Percentiles rank a stretch among this genome's conserved stretches.
Evolutionary conservation across 2,113 vertebrate genomes (phyloP).

Genomic region (Dinomys branickii): DNA sequence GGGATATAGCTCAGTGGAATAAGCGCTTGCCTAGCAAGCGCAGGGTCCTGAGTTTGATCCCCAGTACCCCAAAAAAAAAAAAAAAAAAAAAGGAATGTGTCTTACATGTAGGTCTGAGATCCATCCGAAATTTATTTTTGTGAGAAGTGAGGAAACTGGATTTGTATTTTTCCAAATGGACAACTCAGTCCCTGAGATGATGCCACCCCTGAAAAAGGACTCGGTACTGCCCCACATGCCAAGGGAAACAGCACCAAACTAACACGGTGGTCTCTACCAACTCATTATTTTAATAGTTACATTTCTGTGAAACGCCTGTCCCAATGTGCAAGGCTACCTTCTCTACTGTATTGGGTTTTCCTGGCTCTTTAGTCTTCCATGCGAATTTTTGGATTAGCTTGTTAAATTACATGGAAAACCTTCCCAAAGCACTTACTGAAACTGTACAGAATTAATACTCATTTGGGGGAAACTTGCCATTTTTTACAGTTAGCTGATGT

Average conservation of each 20-base stretch:
- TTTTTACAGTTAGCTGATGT: background rate
- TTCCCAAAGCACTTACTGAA: background rate
- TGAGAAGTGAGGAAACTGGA: slow-evolving; percentile 56
- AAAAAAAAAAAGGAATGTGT: no score
- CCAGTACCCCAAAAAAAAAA: no score
- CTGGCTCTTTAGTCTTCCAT: background rate
- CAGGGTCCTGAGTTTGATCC: no score
- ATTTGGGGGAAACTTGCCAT: background rate
- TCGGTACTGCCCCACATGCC: background rate
- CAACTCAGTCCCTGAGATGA: background rate
- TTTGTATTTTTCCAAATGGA: background rate
- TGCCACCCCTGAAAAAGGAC: background rate
- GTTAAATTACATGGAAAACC: background rate
- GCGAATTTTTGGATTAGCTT: background rate
- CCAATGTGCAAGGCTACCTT: background rate
- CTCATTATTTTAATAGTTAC: background rate
- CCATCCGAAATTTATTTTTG: slow-evolving; percentile 65
- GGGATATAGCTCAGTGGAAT: no score
- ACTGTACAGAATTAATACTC: background rate
- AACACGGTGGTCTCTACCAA: background rate
- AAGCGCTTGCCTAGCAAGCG: no score
- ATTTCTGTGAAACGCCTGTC: background rate
- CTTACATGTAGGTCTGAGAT: slow-evolving; percentile 56
- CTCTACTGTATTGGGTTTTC: background rate
- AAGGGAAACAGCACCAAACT: background rate